A percentile compares a stretch with the other conserved stretches of the same genome.
Evolutionary conservation across 2,797 vertebrate species (phyloP).

Genomic region (Xerus rutilus): DNA sequence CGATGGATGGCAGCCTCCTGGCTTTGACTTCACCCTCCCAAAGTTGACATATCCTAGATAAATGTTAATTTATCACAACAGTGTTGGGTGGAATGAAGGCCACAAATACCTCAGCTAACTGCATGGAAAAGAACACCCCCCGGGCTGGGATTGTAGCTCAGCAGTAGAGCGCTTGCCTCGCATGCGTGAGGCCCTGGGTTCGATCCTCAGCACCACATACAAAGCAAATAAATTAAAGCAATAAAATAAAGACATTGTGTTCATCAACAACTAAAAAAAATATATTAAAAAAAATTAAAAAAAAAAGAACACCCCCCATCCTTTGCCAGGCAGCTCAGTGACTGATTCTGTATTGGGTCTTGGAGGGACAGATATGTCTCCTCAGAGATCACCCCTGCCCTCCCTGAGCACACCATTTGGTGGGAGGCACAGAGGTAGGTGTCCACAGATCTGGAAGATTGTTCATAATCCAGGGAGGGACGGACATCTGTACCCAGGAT

Average conservation of each 20-base stretch:
- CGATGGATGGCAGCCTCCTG: background rate
- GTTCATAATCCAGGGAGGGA: background rate
- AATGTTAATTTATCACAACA: background rate
- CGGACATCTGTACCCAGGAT: background rate
- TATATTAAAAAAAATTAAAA: no score
- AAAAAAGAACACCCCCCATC: background rate
- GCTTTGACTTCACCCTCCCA: slow-evolving; percentile 22
- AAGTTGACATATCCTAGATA: background rate
- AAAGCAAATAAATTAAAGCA: no score
- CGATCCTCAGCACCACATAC: no score
- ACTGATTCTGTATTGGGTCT: background rate
- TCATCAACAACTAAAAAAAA: no score
- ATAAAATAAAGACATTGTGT: no score
- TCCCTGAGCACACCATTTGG: slow-evolving; percentile 13
- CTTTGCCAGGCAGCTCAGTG: background rate
- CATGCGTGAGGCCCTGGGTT: no score
- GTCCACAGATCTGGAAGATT: background rate
- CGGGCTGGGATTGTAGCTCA: no score
- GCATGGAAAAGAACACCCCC: background rate
- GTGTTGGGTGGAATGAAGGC: background rate
- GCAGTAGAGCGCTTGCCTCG: no score
- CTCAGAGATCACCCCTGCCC: background rate
- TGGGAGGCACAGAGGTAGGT: background rate
- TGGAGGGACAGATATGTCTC: slow-evolving; percentile 11
- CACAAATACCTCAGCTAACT: background rate